phyloP scores from a whole-genome alignment of 2,797 vertebrate genomes.

The Aldrovandia affinis region DNA sequence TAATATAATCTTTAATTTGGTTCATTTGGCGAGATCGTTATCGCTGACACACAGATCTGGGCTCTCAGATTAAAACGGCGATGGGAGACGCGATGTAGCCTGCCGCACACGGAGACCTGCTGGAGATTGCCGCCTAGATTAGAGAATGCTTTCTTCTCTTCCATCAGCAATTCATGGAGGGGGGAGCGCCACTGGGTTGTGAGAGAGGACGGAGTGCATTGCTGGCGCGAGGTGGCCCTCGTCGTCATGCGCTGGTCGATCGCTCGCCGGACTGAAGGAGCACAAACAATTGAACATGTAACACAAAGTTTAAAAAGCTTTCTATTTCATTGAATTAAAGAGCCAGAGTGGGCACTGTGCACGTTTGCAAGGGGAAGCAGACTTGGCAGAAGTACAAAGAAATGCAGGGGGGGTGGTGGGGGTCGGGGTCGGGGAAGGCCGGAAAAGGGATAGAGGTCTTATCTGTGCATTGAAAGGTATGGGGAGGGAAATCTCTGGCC shows the following conservation, averaged over 20 bases:
- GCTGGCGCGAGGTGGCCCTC: constrained; percentile 28
- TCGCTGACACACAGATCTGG: neutral
- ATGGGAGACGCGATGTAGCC: neutral
- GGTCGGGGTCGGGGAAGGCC: neutral
- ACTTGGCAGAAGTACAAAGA: constrained; percentile 32
- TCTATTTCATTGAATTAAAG: constrained; percentile 53
- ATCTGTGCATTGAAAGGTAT: neutral
- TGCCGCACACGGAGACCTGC: neutral
- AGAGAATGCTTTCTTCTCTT: constrained; percentile 11
- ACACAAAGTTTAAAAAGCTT: constrained; percentile 46
- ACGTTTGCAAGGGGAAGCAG: constrained; percentile 5
- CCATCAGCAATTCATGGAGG: constrained; percentile 20
- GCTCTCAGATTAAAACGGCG: neutral
- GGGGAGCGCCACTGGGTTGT: neutral
- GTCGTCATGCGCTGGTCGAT: constrained; percentile 49
- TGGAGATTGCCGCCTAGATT: neutral
- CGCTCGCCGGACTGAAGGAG: constrained; percentile 48
- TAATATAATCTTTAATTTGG: neutral
- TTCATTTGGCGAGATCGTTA: neutral
- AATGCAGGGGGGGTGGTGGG: constrained; percentile 6
- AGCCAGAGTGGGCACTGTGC: constrained; percentile 38
- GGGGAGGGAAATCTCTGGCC: constrained; percentile 5
- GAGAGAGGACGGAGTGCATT: constrained; percentile 33
- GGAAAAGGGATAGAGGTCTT: constrained; percentile 21
- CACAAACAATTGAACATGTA: constrained; percentile 44